Base-by-base conservation (phyloP, 2,113 vertebrate species). In the Aphelocoma coerulescens region DNA sequence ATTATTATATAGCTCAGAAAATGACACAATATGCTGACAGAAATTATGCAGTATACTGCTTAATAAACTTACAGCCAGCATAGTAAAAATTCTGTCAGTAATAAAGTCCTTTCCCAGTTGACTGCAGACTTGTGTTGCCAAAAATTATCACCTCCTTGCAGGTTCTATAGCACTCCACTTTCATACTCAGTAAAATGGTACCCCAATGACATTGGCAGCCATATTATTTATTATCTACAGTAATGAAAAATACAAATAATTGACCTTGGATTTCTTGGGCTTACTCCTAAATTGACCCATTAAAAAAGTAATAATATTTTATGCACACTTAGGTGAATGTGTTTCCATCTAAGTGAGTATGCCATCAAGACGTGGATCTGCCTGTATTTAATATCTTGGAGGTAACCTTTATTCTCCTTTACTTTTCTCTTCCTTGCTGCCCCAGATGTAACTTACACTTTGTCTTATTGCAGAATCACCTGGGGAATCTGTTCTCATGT, bases 1-100 rank as follows among this genome's bases (percentile, higher is more conserved):
- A 95, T 95, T 94, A 95, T 95, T 97, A 96, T 96, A 97, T 94
- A 89, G 88, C 89, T 95, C 79, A 95, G 88, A 94, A 96, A 96
- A 97, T 93, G 91, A 76, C 85, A 94, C 83, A 94, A 95, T 96
- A 96, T 94, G 91, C 95, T 96, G 94, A 95, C 80, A 93, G 86
- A 93, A 96, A 94, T 92, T 90, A 88, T 9, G 8, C 76, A 85
- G 66, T 72, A 73, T 87, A 96, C 82, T 88, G 89, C 74, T 96
- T 96, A 97, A 96, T 97, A 97, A 96, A 96, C 88, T 95, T 96
- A 93, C 41, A 93, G 61, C 82, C 71, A 93, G 91, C 57, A 92
- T 66, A 95, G 65, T 93, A 96, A 97, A 95, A 93, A 39, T 62
- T 74, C 85, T 87, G 35, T 78, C 67, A 90, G 88, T 81, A 94